phyloP scores from a whole-genome alignment of 2,113 vertebrate species.

The Zosterops lateralis region DNA sequence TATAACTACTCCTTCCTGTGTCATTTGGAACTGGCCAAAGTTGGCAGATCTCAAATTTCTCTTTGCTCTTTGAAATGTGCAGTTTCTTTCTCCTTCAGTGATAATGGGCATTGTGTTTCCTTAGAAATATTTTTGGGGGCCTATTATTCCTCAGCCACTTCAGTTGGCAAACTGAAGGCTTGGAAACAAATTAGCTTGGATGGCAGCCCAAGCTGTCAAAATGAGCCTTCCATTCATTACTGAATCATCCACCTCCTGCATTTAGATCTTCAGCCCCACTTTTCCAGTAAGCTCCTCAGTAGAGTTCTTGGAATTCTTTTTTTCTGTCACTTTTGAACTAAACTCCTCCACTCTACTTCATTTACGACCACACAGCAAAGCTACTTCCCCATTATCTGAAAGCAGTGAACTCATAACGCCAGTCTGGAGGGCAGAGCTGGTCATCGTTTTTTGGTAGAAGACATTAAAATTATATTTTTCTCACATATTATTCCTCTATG shows the following conservation, averaged over 20 bases:
- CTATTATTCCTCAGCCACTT: constrained; percentile 70
- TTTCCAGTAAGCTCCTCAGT: constrained; percentile 51
- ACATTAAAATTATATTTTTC: constrained; percentile 24
- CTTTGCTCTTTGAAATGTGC: constrained; percentile 56
- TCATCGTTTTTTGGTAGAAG: constrained; percentile 23
- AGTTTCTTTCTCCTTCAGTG: constrained; percentile 55
- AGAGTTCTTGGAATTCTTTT: constrained; percentile 22
- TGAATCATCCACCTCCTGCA: constrained; percentile 51
- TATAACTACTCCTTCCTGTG: constrained; percentile 37
- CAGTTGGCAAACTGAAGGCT: constrained; percentile 63
- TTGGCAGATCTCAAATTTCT: constrained; percentile 67
- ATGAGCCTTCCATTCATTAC: constrained; percentile 60
- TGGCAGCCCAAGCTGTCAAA: constrained; percentile 63
- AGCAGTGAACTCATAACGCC: constrained; percentile 23
- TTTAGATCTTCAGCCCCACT: constrained; percentile 33
- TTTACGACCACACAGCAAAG: constrained; percentile 37
- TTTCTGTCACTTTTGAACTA: constrained; percentile 45
- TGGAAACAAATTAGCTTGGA: constrained; percentile 72
- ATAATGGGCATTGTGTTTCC: constrained; percentile 62
- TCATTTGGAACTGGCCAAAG: constrained; percentile 54
- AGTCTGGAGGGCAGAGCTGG: constrained; percentile 26
- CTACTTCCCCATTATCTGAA: constrained; percentile 55
- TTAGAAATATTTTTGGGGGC: constrained; percentile 72
- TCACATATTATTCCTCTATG: neutral
- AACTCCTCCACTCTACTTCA: constrained; percentile 38